phyloP scores from a whole-genome alignment of 2,888 invertebrate genomes.

The Perizoma affinitatum region DNA sequence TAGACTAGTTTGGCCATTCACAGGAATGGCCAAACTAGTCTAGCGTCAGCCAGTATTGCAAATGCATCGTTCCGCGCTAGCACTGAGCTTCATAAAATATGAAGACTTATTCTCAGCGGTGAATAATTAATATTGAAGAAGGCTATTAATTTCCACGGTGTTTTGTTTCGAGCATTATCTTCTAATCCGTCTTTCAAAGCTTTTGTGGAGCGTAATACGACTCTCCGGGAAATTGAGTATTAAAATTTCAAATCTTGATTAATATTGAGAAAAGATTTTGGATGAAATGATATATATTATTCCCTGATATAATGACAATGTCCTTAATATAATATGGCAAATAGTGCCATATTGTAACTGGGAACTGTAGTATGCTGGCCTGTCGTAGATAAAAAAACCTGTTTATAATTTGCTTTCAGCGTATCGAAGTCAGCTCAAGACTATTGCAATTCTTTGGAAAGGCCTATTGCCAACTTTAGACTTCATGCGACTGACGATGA shows the following conservation, averaged over 20 bases:
- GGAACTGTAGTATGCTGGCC: too few relatives aligned
- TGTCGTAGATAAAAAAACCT: too few relatives aligned
- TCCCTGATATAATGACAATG: too few relatives aligned
- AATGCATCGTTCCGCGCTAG: background rate
- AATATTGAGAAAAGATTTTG: conserved; percentile 25
- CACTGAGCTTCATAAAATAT: conserved; percentile 16
- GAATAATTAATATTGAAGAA: conserved; percentile 73
- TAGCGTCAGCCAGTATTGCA: conserved; percentile 11
- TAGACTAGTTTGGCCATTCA: background rate
- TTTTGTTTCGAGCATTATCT: conserved; percentile 66
- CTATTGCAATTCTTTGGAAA: too few relatives aligned
- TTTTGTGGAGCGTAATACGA: conserved; percentile 43
- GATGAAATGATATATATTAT: background rate
- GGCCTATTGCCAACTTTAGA: too few relatives aligned
- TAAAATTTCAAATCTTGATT: conserved; percentile 51
- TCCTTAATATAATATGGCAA: too few relatives aligned
- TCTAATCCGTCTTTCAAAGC: conserved; percentile 50
- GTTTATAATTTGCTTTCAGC: too few relatives aligned
- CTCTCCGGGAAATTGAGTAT: conserved; percentile 51
- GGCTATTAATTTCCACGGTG: conserved; percentile 61
- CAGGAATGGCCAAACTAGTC: conserved; percentile 2
- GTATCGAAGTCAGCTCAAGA: too few relatives aligned
- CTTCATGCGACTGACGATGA: background rate
- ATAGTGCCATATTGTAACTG: too few relatives aligned
- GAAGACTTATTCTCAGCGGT: conserved; percentile 48